Conservation (phyloP, 92 coral and sea anemone genomes). For the Pocillopora meandrina region DNA sequence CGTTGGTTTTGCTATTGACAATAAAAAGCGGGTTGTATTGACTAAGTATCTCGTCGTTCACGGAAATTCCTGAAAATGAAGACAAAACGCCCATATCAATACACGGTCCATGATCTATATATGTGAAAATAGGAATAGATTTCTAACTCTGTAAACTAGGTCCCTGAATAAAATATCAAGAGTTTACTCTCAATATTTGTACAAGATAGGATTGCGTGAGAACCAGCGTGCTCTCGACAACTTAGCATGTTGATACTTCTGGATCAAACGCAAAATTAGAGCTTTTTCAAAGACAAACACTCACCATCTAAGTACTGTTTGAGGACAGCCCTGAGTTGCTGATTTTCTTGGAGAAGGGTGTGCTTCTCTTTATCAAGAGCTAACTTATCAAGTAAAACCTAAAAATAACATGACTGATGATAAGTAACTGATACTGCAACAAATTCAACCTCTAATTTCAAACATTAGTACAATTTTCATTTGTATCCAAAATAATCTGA, state of each 20-base stretch:
- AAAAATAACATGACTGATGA: not conserved
- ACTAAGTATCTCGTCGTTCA: constrained; percentile 95
- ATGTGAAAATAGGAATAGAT: too few relatives aligned
- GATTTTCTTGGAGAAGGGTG: constrained; percentile 92
- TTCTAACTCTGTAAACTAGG: too few relatives aligned
- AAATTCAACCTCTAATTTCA: too few relatives aligned
- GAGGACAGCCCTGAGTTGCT: constrained; percentile 95
- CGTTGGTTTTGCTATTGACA: constrained; percentile 99
- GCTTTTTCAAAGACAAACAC: constrained; percentile 1
- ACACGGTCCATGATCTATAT: not conserved
- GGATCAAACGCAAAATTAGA: not conserved
- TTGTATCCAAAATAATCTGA: too few relatives aligned
- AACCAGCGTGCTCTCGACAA: too few relatives aligned
- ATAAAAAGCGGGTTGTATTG: constrained; percentile 95
- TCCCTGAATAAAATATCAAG: too few relatives aligned
- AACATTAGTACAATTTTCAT: too few relatives aligned
- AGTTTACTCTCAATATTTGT: too few relatives aligned
- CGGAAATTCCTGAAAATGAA: constrained; percentile 87
- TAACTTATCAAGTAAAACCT: constrained; percentile 94
- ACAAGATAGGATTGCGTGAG: too few relatives aligned
- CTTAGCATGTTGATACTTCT: too few relatives aligned
- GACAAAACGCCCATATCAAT: not conserved
- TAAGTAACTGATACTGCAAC: too few relatives aligned
- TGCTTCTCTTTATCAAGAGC: constrained; percentile 98
- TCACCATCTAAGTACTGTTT: constrained; percentile 98